phyloP scores from a whole-genome alignment of 2,797 vertebrate species.

The Zenarchopterus dispar region DNA sequence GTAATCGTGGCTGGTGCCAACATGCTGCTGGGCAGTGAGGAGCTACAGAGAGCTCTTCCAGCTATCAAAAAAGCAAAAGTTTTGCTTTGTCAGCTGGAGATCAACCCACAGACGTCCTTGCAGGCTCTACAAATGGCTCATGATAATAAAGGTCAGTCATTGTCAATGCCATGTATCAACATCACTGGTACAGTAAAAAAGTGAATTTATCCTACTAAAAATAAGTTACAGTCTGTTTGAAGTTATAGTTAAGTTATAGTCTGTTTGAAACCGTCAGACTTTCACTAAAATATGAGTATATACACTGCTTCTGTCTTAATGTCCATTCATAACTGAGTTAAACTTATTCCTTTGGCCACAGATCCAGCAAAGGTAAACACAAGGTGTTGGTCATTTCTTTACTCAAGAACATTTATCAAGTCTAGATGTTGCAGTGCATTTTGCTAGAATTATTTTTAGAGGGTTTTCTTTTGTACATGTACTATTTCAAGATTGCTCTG shows the following conservation, averaged over 20 bases:
- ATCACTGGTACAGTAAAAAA: not conserved
- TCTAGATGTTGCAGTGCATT: too few relatives aligned
- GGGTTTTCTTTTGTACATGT: too few relatives aligned
- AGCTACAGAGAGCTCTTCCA: conserved; percentile 83
- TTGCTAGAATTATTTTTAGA: too few relatives aligned
- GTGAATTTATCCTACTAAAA: not conserved
- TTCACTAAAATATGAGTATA: conserved; percentile 26
- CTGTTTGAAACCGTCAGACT: conserved; percentile 21
- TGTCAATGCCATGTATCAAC: not conserved
- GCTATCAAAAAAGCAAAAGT: conserved; percentile 87
- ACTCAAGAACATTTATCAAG: not conserved
- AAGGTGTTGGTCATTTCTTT: not conserved
- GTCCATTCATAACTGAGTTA: conserved; percentile 5
- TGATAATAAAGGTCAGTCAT: conserved; percentile 85
- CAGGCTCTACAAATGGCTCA: conserved; percentile 89
- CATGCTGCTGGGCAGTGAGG: conserved; percentile 86
- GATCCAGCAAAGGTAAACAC: not conserved
- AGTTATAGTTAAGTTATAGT: too few relatives aligned
- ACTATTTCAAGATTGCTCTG: too few relatives aligned
- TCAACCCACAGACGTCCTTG: conserved; percentile 85
- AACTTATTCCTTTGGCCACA: conserved; percentile 9
- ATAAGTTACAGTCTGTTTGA: too few relatives aligned
- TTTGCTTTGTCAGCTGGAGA: conserved; percentile 93
- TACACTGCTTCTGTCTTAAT: conserved; percentile 28
- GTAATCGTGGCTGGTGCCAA: conserved; percentile 96